phyloP scores from a whole-genome alignment of 2,888 invertebrate species.

The Stramonita haemastoma region DNA sequence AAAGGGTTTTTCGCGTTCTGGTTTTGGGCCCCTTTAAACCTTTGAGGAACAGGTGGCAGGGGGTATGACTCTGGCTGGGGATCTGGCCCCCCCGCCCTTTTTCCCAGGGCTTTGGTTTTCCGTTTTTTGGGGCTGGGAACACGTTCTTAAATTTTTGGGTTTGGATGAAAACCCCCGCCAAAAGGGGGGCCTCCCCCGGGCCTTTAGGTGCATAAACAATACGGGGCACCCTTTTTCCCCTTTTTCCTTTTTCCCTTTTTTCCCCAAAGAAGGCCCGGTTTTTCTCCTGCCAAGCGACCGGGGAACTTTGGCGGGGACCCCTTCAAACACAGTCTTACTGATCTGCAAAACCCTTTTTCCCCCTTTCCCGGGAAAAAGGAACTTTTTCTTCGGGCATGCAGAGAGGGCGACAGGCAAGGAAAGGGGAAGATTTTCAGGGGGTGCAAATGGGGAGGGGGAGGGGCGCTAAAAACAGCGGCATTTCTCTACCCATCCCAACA shows the following conservation, averaged over 20 bases:
- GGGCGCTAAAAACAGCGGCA: not conserved
- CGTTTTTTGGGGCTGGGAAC: slow-evolving; percentile 33
- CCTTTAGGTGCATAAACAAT: not conserved
- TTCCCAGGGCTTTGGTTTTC: slow-evolving; percentile 23
- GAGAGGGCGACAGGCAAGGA: not conserved
- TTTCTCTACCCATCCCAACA: not conserved
- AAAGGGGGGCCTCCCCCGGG: too few species aligned
- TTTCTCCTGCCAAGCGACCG: too few species aligned
- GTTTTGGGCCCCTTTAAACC: not conserved
- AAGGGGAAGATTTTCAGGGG: too few species aligned
- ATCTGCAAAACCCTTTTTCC: not conserved
- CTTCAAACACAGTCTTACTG: not conserved
- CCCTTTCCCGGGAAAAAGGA: not conserved
- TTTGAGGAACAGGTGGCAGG: too few species aligned
- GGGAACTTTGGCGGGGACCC: not conserved
- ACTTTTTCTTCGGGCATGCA: not conserved
- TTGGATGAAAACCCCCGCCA: too few species aligned
- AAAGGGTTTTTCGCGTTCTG: too few species aligned
- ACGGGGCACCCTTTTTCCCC: not conserved
- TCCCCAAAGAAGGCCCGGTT: too few species aligned
- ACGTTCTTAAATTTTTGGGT: too few species aligned
- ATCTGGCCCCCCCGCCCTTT: not conserved
- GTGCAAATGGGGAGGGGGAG: not conserved
- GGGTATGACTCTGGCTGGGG: not conserved
- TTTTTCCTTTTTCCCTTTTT: too few species aligned